Evolutionary conservation across 2,888 invertebrate species (phyloP), one percentile per base, ranked within the genome.

Genomic region (Cryptus viduatorius): DNA sequence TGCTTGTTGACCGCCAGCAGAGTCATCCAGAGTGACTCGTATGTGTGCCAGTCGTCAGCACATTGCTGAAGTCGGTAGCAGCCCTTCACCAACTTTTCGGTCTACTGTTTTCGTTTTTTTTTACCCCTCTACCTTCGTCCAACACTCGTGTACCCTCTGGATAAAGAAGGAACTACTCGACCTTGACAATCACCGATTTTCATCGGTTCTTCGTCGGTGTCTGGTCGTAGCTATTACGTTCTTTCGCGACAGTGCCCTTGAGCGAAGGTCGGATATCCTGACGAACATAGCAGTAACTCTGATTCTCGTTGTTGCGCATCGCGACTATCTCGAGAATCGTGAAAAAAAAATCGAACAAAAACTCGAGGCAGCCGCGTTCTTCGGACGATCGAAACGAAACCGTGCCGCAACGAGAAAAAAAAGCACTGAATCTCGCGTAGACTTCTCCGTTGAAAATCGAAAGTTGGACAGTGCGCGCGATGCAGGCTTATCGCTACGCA

Each of bases 21-120:
- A 87, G 89, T 88, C 87, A 85, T 85, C 88, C 87, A 86, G 89
- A 89, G 91, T 91, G 91, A 92, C 91, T 92, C 88, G 90, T 89
- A 88, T 87, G 85, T 85, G 85, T 85, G 85, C 82, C 85, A 84
- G 44, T 59, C 64, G 44, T 59, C 64, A 56, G 44, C 50, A 53
- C 69, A 44, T 24, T 68, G 79, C 65, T 79, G 59, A 76, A 50
- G 48, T 71, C 71, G 84, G 79, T 79, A 76, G 71, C 73, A 79
- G 79, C 85, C 85, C 85, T 85, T 85, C 85, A 73, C 76, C 82
- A 77, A 85, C 85, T 76, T 82, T 82, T 76, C 69, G 82, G 76
- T 72, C 67, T 61, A 79, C 59, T 59, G 53, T 84, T 65, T 67
- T 67, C 76, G 67, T 37, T 42, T 46, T 48, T 16, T 42, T 65